Evolutionary conservation across 2,797 vertebrate species (phyloP).

Genomic region (Scleropages formosus): DNA sequence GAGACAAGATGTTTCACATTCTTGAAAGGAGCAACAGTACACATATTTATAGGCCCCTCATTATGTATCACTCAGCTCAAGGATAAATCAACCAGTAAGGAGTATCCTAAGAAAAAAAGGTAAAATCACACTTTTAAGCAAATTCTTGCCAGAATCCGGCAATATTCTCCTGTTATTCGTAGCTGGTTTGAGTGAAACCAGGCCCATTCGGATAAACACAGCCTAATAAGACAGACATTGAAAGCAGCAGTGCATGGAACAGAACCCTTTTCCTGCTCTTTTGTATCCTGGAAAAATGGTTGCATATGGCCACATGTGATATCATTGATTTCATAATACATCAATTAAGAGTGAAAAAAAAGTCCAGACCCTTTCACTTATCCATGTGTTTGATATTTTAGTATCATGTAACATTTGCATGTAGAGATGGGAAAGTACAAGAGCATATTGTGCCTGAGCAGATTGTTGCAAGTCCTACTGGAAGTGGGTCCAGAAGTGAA

Average conservation of each 20-base stretch:
- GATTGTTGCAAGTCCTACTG: constrained; percentile 24
- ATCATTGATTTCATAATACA: constrained; percentile 58
- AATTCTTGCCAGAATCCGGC: constrained; percentile 57
- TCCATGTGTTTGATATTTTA: constrained; percentile 54
- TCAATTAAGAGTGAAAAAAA: constrained; percentile 61
- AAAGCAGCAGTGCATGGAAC: constrained; percentile 65
- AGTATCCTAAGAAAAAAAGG: no score
- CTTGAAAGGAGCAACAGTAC: no score
- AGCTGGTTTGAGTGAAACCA: constrained; percentile 71
- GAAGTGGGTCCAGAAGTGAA: constrained; percentile 23
- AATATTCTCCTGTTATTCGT: constrained; percentile 59
- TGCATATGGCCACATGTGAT: constrained; percentile 62
- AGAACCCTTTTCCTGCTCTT: constrained; percentile 55
- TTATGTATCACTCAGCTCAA: no score
- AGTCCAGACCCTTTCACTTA: constrained; percentile 43
- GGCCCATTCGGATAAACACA: constrained; percentile 70
- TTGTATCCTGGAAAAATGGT: constrained; percentile 59
- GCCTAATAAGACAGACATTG: constrained; percentile 75
- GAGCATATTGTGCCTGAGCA: background rate
- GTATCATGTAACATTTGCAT: constrained; percentile 28
- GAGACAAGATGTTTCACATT: no score
- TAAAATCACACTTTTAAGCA: constrained; percentile 31
- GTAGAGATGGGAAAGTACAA: background rate
- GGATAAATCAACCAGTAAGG: no score
- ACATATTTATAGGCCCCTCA: no score